Evolutionary conservation across 1,140 invertebrate species (phyloP), one percentile per base, ranked within the genome.

Genomic region (Neodiprion pinetum): DNA sequence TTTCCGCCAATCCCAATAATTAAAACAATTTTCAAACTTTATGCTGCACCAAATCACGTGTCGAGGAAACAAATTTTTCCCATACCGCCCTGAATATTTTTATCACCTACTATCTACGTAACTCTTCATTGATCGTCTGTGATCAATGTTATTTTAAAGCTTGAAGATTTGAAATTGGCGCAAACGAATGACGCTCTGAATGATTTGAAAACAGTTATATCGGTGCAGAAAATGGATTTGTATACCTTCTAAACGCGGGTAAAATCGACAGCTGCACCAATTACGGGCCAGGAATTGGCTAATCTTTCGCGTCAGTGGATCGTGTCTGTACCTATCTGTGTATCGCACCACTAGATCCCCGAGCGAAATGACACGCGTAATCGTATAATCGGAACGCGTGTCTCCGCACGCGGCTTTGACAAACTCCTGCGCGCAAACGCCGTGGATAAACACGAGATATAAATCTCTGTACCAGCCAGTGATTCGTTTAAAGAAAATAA

Each of bases 351-450:
- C 53, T 61, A 17, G 11, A 61, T 17, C n/a, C 11, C 53, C 11
- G 53, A 67, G 78, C 80, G 81, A 84, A 82, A 84, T 86, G 85
- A 89, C 85, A 87, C 87, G 85, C 87, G 87, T 88, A 88, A 88
- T 88, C 87, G 86, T 86, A 21, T 69, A 69, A 69, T 69, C 68
- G 68, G 83, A 83, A 85, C 86, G 87, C 87, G 88, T 89, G 88
- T 86, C 28, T 40, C 28, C 28, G 53, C 53, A 61, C 53, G 53
- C 53, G 53, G 11, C 53, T 12, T 61, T 61, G 11, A 61, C 53
- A 61, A 61, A 61, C 53, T 61, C n/a, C 9, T 14, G 11, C 3
- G 53, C 11, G n/a, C n/a, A 12, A 14, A 61, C 53, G 11, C 53
- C 53, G n/a, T 61, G 53, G 53, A 61, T 61, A 61, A 61, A 61